Percentiles rank a stretch among this genome's conserved stretches.
Conservation (phyloP, 2,797 vertebrate species). For the Epinephelus coioides region DNA sequence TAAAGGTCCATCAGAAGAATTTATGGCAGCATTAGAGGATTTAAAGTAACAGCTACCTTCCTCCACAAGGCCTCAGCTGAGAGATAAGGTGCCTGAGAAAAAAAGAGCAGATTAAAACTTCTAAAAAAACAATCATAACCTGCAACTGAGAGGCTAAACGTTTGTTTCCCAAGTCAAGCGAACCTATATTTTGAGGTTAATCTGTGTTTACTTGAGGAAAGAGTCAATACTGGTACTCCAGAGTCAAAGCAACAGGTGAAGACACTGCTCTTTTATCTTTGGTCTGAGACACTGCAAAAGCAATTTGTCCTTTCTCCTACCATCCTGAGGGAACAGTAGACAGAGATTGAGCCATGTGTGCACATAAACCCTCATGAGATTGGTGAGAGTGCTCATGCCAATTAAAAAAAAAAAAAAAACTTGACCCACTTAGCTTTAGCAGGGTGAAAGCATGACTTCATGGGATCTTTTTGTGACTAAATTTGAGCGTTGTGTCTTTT, state of each 20-base stretch:
- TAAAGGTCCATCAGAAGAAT: conserved; percentile 65
- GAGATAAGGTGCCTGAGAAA: conserved; percentile 12
- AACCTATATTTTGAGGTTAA: neutral
- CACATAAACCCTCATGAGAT: too few relatives aligned
- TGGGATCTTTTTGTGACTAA: neutral
- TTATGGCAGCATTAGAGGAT: conserved; percentile 60
- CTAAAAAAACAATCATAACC: too few relatives aligned
- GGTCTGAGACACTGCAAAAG: neutral
- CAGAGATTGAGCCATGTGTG: neutral
- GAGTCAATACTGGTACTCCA: conserved; percentile 3
- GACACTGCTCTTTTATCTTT: neutral
- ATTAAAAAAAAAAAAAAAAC: too few relatives aligned
- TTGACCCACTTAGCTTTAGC: too few relatives aligned
- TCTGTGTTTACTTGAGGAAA: conserved; percentile 9
- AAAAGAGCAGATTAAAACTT: neutral
- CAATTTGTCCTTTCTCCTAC: neutral
- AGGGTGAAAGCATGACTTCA: too few relatives aligned
- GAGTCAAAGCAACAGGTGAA: neutral
- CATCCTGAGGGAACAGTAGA: neutral
- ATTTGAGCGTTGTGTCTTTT: neutral
- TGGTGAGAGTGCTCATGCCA: too few relatives aligned
- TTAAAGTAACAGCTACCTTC: conserved; percentile 67
- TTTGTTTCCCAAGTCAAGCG: neutral
- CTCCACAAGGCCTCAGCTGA: neutral
- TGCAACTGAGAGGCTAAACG: neutral